phyloP scores from a whole-genome alignment of 2,888 invertebrate species.

The Tinea semifulvella region DNA sequence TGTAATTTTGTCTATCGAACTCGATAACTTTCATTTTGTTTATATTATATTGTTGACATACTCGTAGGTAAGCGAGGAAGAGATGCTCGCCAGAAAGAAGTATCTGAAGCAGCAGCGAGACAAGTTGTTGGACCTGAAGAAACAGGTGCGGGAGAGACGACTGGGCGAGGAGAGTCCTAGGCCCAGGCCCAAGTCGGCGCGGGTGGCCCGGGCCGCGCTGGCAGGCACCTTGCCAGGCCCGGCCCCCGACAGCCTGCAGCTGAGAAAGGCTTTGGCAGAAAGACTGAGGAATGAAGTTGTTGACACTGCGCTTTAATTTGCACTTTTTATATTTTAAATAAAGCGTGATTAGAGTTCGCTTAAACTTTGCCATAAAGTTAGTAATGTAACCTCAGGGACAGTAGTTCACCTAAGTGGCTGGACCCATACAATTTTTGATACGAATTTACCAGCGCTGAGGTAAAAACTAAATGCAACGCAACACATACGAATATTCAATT shows the following conservation, averaged over 20 bases:
- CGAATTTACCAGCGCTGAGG: too few relatives aligned
- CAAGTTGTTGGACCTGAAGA: conserved; percentile 88
- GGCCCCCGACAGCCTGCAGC: conserved; percentile 72
- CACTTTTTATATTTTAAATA: too few relatives aligned
- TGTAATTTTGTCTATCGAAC: too few relatives aligned
- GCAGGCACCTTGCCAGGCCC: conserved; percentile 58
- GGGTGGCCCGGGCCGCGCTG: conserved; percentile 75
- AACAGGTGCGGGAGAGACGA: conserved; percentile 84
- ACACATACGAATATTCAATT: too few relatives aligned
- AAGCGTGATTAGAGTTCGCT: too few relatives aligned
- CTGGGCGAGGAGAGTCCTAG: conserved; percentile 69
- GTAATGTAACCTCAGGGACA: too few relatives aligned
- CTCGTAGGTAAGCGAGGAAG: conserved; percentile 57
- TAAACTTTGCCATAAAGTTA: too few relatives aligned
- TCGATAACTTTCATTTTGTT: too few relatives aligned
- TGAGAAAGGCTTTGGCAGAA: conserved; percentile 84
- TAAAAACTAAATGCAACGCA: too few relatives aligned
- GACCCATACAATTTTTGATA: too few relatives aligned
- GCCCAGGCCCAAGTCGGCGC: conserved; percentile 75
- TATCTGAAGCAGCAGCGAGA: conserved; percentile 91
- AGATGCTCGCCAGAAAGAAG: conserved; percentile 80
- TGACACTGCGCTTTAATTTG: conserved; percentile 41
- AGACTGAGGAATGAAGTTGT: conserved; percentile 88
- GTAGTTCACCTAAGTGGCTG: too few relatives aligned
- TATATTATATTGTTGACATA: too few relatives aligned